phyloP scores from a whole-genome alignment of 2,113 vertebrate genomes.

The Salvator merianae region DNA sequence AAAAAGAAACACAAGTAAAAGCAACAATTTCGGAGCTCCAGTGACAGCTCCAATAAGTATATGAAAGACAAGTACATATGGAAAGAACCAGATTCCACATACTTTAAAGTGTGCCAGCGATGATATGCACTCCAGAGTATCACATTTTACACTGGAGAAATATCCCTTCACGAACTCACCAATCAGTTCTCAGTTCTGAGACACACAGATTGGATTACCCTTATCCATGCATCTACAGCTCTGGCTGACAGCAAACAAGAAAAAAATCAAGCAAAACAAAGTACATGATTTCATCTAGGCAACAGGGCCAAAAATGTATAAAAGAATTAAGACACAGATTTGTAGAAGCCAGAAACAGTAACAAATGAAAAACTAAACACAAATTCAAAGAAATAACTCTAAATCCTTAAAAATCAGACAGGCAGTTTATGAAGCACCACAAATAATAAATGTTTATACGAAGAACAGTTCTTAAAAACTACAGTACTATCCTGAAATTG shows the following conservation, averaged over 20 bases:
- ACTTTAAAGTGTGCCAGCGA: constrained; percentile 15
- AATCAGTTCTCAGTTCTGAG: constrained; percentile 7
- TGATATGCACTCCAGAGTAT: constrained; percentile 7
- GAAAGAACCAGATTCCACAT: constrained; percentile 21
- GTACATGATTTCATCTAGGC: neutral
- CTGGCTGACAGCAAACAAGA: neutral
- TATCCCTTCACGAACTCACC: constrained; percentile 1
- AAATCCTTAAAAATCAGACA: neutral
- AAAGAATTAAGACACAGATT: too few species aligned
- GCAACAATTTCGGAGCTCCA: neutral
- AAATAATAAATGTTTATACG: neutral
- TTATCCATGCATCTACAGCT: neutral
- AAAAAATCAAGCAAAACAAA: neutral
- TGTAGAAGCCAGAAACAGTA: neutral
- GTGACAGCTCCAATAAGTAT: neutral
- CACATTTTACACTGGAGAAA: constrained; percentile 22
- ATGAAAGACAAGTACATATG: neutral
- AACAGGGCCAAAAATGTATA: neutral
- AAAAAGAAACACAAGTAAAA: neutral
- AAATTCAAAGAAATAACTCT: neutral
- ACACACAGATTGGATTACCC: constrained; percentile 21
- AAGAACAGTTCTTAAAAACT: neutral
- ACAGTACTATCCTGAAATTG: too few species aligned
- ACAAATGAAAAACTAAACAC: neutral
- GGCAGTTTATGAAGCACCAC: neutral